These are phyloP conservation scores for Tachina fera DNA, from an alignment of 2,888 invertebrate species.

Conservation along the genomic window DNA sequence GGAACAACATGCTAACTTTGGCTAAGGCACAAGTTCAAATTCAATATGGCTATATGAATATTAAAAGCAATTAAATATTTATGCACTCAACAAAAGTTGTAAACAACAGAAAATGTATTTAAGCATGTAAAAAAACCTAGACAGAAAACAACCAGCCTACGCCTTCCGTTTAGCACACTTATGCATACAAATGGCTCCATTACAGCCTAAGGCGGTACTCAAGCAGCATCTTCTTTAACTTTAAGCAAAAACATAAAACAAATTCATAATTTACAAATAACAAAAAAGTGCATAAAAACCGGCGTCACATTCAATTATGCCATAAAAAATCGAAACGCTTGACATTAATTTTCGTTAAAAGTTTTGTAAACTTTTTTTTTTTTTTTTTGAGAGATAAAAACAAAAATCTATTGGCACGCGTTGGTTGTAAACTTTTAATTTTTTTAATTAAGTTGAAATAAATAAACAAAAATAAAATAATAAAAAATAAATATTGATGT, in stretches of 20 bases:
- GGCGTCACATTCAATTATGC: constrained; percentile 55
- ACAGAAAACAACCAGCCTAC: constrained; percentile 42
- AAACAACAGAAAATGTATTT: constrained; percentile 11
- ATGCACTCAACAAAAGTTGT: constrained; percentile 35
- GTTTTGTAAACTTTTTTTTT: constrained; percentile 14
- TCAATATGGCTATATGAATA: neutral
- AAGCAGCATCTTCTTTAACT: constrained; percentile 2
- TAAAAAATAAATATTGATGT: neutral
- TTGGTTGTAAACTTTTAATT: constrained; percentile 46
- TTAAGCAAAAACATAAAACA: neutral
- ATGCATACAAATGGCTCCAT: constrained; percentile 42
- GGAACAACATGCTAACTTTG: neutral
- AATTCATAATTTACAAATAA: constrained; percentile 26
- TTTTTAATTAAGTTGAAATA: neutral
- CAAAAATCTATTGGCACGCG: constrained; percentile 50
- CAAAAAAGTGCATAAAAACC: constrained; percentile 9
- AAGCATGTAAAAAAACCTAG: neutral
- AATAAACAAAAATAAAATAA: neutral
- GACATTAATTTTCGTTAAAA: constrained; percentile 58
- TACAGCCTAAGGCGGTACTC: neutral
- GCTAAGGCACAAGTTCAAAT: neutral
- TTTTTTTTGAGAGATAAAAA: neutral
- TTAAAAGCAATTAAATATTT: neutral
- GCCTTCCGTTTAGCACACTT: constrained; percentile 64
- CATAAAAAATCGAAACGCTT: constrained; percentile 49